These are phyloP conservation scores for Etheostoma cragini DNA, from an alignment of 2,113 vertebrate species.

Conservation along the genomic window DNA sequence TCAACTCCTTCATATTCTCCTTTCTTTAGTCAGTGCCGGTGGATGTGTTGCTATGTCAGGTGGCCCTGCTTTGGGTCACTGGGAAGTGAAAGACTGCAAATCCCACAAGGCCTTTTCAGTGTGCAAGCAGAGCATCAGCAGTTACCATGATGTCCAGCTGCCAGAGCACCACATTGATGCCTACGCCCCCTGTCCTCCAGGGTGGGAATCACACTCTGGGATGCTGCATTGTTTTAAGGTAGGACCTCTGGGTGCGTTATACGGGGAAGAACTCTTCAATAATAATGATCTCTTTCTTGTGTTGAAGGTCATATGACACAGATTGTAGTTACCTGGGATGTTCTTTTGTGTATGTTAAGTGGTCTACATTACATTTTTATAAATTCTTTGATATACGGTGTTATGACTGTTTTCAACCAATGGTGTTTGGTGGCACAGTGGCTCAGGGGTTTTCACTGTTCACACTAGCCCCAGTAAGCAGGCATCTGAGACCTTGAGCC, in stretches of 20 bases:
- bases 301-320: too few species aligned
- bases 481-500: too few species aligned
- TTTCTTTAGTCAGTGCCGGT: conserved; percentile 81
- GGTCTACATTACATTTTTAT: too few species aligned
- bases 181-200: conserved; percentile 85
- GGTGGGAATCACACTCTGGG: conserved; percentile 89
- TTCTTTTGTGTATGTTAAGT: too few species aligned
- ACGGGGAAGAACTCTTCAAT: too few species aligned
- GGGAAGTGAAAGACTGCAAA: conserved; percentile 95
- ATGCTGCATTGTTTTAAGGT: conserved; percentile 93
- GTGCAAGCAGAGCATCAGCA: conserved; percentile 87
- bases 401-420: too few species aligned
- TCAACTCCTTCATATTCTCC: not conserved
- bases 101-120: conserved; percentile 89
- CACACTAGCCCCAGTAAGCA: too few species aligned
- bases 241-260: not conserved
- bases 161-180: conserved; percentile 80
- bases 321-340: too few species aligned
- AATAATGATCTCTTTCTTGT: too few species aligned
- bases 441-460: too few species aligned
- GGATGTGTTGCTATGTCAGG: conserved; percentile 91
- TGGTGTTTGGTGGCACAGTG: too few species aligned
- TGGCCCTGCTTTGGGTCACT: conserved; percentile 85
- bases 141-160: conserved; percentile 64
- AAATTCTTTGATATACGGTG: too few species aligned